Conservation (phyloP, 2,888 invertebrate species). For the Andricus curvator region DNA sequence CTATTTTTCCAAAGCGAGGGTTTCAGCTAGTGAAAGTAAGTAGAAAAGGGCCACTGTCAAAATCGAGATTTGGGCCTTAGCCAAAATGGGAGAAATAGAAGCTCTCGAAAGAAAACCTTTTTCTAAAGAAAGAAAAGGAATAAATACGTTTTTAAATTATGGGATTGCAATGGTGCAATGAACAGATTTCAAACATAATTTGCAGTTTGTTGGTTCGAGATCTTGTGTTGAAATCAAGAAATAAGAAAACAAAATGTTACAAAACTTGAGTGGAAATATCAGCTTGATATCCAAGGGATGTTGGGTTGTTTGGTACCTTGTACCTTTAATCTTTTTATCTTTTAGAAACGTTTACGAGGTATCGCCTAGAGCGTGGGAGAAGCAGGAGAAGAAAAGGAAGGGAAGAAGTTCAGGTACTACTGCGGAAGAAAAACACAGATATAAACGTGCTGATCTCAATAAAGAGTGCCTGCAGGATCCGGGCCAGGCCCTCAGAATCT, state of each 20-base stretch:
- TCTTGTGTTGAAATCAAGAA: constrained; percentile 1
- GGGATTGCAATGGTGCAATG: not conserved
- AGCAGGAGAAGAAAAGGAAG: constrained; percentile 17
- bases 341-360: constrained; percentile 39
- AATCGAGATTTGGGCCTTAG: not conserved
- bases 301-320: constrained; percentile 19
- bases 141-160: not conserved
- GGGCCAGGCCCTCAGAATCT: constrained; percentile 31
- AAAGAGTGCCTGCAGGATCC: constrained; percentile 31
- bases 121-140: not conserved
- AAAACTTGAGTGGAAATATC: not conserved
- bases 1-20: not conserved
- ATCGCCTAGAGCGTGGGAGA: constrained; percentile 34
- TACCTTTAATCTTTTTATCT: constrained; percentile 38
- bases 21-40: not conserved
- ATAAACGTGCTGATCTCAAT: constrained; percentile 35
- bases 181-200: not conserved
- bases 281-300: constrained; percentile 2
- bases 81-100: not conserved
- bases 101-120: not conserved
- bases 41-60: not conserved
- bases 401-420: constrained; percentile 20
- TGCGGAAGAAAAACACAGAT: constrained; percentile 33
- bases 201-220: not conserved
- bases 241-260: not conserved